Evolutionary conservation across 2,888 invertebrate genomes (phyloP).

Genomic region (Operophtera brumata): DNA sequence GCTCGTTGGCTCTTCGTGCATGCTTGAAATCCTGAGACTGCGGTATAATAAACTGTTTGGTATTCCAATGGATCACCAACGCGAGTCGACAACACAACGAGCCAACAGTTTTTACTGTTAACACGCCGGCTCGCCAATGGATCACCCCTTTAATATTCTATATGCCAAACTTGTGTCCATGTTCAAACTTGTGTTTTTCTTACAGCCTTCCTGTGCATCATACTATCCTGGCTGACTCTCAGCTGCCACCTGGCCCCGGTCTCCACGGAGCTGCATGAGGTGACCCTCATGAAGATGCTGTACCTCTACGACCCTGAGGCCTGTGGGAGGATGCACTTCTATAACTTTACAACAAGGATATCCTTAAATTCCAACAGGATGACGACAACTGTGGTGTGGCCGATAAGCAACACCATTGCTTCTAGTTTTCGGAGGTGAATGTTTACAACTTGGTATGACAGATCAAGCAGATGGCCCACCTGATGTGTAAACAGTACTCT

Average conservation of each 20-base stretch:
- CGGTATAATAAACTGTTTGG: too few species aligned
- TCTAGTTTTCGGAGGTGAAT: slow-evolving; percentile 52
- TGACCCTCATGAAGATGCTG: slow-evolving; percentile 62
- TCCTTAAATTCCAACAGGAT: background rate
- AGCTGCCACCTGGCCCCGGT: slow-evolving; percentile 52
- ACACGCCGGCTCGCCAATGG: too few species aligned
- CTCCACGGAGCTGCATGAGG: slow-evolving; percentile 53
- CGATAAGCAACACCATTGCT: slow-evolving; percentile 52
- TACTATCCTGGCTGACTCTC: slow-evolving; percentile 57
- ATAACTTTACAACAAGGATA: slow-evolving; percentile 52
- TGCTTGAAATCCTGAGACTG: too few species aligned
- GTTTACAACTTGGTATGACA: too few species aligned
- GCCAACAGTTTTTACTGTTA: too few species aligned
- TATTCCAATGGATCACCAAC: too few species aligned
- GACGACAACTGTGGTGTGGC: slow-evolving; percentile 56
- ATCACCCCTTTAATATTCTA: too few species aligned
- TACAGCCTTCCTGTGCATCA: slow-evolving; percentile 51
- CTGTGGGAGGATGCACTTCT: slow-evolving; percentile 58
- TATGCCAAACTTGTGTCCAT: too few species aligned
- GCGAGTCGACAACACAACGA: too few species aligned
- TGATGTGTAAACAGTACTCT: too few species aligned
- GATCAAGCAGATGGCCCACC: too few species aligned
- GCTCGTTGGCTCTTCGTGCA: too few species aligned
- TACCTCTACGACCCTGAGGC: slow-evolving; percentile 67
- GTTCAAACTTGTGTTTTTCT: background rate